Conservation (phyloP, 2,797 vertebrate species). For the Crenichthys baileyi region DNA sequence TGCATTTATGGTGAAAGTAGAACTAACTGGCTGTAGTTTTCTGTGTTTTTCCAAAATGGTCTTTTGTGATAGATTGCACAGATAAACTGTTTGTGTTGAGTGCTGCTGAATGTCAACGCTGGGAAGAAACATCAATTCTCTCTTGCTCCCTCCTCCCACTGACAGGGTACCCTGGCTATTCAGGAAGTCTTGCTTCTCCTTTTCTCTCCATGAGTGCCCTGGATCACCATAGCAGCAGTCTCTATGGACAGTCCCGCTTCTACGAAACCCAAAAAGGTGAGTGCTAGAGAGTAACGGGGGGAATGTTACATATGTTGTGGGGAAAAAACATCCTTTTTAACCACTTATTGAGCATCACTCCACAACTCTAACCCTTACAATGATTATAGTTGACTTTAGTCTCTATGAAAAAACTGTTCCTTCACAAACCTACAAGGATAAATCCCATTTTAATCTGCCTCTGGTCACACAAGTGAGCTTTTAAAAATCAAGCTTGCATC, state of each 20-base stretch:
- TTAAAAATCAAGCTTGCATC: background rate
- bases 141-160: slow-evolving; percentile 65
- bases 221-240: slow-evolving; percentile 96
- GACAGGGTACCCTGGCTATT: slow-evolving; percentile 95
- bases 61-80: slow-evolving; percentile 66
- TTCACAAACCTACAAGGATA: background rate
- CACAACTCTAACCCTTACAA: slow-evolving; percentile 2
- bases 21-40: slow-evolving; percentile 56
- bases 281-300: slow-evolving; percentile 31
- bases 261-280: slow-evolving; percentile 97
- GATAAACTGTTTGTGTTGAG: slow-evolving; percentile 77
- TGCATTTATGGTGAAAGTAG: slow-evolving; percentile 70
- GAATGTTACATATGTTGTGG: background rate
- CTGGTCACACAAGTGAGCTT: background rate
- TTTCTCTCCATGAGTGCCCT: slow-evolving; percentile 98
- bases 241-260: slow-evolving; percentile 97
- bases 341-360: slow-evolving; percentile 48
- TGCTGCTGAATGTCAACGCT: slow-evolving; percentile 73
- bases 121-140: slow-evolving; percentile 68
- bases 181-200: slow-evolving; percentile 94
- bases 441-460: background rate
- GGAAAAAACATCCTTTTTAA: slow-evolving; percentile 29
- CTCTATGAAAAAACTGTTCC: background rate
- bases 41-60: slow-evolving; percentile 50
- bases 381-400: background rate